These are phyloP conservation scores for Caenorhabditis uteleia DNA, from an alignment of 2,888 invertebrate genomes.

Conservation along the genomic window DNA sequence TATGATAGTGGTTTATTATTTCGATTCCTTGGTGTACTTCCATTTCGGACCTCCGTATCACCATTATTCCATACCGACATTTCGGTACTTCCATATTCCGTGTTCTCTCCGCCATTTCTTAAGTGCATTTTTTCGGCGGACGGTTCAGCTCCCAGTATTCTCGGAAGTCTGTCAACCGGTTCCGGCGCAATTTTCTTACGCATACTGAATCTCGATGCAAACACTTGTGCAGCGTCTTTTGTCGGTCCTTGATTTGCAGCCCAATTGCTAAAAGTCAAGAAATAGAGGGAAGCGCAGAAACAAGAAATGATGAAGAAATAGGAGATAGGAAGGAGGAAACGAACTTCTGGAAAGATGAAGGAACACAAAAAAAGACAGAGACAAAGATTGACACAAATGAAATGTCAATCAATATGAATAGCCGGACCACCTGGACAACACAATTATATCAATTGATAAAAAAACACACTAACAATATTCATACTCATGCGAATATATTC, in stretches of 20 bases:
- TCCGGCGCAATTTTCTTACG: conserved; percentile 21
- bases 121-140: conserved; percentile 2
- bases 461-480: too few species aligned
- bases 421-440: too few species aligned
- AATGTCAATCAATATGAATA: too few species aligned
- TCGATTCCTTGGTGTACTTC: not conserved
- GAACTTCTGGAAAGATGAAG: conserved; percentile 1
- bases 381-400: not conserved
- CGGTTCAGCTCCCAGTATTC: not conserved
- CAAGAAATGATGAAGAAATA: conserved; percentile 5
- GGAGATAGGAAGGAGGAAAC: conserved; percentile 3
- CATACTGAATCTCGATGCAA: conserved; percentile 26
- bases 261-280: conserved; percentile 19
- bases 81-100: conserved; percentile 47
- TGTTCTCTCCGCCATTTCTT: not conserved
- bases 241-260: conserved; percentile 33
- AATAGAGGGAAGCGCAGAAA: conserved; percentile 3
- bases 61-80: conserved; percentile 20
- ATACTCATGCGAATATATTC: too few species aligned
- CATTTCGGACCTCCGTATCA: not conserved
- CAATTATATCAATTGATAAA: too few species aligned
- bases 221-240: conserved; percentile 22
- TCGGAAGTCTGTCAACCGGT: not conserved
- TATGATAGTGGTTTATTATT: conserved; percentile 8
- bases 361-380: not conserved